phyloP scores from a whole-genome alignment of 2,113 vertebrate species.

The Potamarius usumacintae region DNA sequence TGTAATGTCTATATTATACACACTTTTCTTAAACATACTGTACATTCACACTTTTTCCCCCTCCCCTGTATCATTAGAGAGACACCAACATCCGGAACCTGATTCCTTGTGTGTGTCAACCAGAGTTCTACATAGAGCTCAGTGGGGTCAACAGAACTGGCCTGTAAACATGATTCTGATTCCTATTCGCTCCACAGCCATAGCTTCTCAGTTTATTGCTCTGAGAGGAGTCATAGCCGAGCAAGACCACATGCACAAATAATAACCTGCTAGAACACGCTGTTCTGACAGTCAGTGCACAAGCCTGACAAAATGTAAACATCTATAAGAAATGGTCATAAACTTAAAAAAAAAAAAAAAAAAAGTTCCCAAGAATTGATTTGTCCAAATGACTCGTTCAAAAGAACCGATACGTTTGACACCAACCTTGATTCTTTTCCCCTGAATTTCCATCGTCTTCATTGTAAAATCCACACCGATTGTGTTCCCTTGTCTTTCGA shows the following conservation, averaged over 20 bases:
- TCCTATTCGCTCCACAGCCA: neutral
- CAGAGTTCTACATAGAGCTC: too few species aligned
- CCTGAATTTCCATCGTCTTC: conserved; percentile 84
- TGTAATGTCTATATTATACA: too few species aligned
- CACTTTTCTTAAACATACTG: too few species aligned
- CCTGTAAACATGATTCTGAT: too few species aligned
- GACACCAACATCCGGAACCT: too few species aligned
- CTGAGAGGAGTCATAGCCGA: neutral
- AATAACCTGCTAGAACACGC: neutral
- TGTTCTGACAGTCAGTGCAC: neutral
- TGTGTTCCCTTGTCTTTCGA: conserved; percentile 82
- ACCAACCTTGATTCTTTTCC: conserved; percentile 82
- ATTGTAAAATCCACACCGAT: conserved; percentile 88
- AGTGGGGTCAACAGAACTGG: too few species aligned
- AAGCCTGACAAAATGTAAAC: neutral
- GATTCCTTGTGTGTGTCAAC: too few species aligned
- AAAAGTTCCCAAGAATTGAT: neutral
- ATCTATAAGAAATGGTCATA: neutral
- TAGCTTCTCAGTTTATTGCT: too few species aligned
- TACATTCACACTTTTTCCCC: too few species aligned
- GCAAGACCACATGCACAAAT: neutral
- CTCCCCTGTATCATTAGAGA: too few species aligned
- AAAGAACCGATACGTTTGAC: neutral
- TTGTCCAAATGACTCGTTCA: neutral
- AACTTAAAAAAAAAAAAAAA: neutral